Base-by-base conservation (phyloP, 2,888 invertebrate genomes). In the Ophion obscuratus region DNA sequence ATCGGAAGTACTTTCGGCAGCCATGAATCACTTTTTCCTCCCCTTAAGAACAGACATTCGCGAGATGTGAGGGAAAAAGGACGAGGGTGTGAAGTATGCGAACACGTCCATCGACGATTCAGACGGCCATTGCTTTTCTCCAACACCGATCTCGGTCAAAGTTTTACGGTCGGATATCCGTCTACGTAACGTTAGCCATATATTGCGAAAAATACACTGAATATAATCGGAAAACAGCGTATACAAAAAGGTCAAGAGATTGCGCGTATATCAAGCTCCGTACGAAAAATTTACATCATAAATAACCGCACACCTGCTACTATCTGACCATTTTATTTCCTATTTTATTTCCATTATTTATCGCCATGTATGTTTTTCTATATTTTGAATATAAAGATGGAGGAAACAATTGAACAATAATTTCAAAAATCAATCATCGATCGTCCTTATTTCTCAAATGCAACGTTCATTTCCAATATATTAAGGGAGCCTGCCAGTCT, bases 81-180 rank as follows among this genome's bases (percentile, higher is more conserved):
- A 71, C 66, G 71, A 62, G 66, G 75, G 61, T 84, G 71, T 82
- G 84, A 86, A 79, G 79, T 81, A 73, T 68, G 36, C 68, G 59
- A 62, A 81, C 53, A 36, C 82, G 78, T 47, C 62, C 59, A 70
- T 74, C 74, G 81, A 66, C 24, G 86, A 86, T 84, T 81, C 68
- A 67, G 68, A 57, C 36, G 44, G 70, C 79, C 53, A 76, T 85
- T 85, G 76, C 66, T 74, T 79, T 75, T 59, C 82, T 59, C 75
- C 36, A 64, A 68, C 78, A 70, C 64, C 36, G 64, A 82, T 76
- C 74, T 74, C 59, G 74, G 59, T 36, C 36, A 24, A 77, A 61
- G 74, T 17, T 85, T 78, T 64, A 75, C 64, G 62, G 17, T 24
- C 44, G 57, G 70, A 68, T 64, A 44, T 85, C 57, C 36, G 27